Percentiles rank a stretch among this genome's conserved stretches.
Evolutionary conservation across 1,140 invertebrate species (phyloP).

Genomic region (Schlechtendalia chinensis): DNA sequence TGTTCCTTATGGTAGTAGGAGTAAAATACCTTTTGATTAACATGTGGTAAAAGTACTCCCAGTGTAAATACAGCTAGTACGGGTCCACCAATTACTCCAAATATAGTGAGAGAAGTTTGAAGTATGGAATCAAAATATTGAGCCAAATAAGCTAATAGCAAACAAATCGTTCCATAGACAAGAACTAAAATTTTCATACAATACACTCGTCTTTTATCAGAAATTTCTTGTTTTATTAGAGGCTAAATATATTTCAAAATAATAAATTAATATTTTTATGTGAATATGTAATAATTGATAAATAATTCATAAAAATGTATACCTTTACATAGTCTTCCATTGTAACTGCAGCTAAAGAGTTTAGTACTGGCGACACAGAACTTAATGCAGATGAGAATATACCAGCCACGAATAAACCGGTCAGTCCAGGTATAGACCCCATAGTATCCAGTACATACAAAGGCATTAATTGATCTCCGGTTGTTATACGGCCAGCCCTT

Average conservation of each 20-base stretch:
- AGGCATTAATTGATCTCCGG: constrained; percentile 64
- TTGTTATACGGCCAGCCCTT: constrained; percentile 47
- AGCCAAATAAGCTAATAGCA: constrained; percentile 72
- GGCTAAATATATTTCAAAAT: constrained; percentile 45
- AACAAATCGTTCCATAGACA: constrained; percentile 67
- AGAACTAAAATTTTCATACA: constrained; percentile 65
- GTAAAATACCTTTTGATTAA: constrained; percentile 61
- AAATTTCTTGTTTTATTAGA: constrained; percentile 3
- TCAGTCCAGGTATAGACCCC: constrained; percentile 66
- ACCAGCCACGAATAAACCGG: constrained; percentile 79
- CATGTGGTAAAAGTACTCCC: constrained; percentile 69
- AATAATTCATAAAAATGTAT: background rate
- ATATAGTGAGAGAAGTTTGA: constrained; percentile 73
- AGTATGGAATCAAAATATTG: constrained; percentile 71
- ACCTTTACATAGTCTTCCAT: constrained; percentile 76
- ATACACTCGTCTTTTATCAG: constrained; percentile 54
- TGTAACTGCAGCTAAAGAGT: constrained; percentile 83
- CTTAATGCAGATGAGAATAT: constrained; percentile 83
- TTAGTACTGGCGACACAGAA: constrained; percentile 80
- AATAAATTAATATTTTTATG: background rate
- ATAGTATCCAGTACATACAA: constrained; percentile 77
- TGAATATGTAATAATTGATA: background rate
- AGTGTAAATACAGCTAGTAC: constrained; percentile 76
- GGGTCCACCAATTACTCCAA: constrained; percentile 78
- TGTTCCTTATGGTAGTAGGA: background rate